Conservation (phyloP, 2,797 vertebrate species). For the Loris lydekkerianus region DNA sequence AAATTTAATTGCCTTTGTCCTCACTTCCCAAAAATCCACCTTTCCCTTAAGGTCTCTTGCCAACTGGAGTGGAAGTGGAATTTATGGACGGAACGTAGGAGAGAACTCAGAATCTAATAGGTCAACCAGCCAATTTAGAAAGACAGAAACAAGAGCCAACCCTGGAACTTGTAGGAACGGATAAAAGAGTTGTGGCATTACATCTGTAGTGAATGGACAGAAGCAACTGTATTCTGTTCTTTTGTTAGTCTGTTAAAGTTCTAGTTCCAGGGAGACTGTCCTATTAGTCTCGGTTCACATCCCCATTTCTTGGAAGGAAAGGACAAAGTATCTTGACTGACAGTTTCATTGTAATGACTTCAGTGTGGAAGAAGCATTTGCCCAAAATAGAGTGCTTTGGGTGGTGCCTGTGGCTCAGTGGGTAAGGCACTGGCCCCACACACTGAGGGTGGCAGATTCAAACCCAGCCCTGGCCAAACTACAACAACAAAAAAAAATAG, state of each 20-base stretch:
- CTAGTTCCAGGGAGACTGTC: neutral
- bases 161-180: neutral
- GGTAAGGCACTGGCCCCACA: no score
- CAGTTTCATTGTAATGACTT: neutral
- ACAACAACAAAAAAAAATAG: no score
- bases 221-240: neutral
- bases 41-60: slow-evolving; percentile 7
- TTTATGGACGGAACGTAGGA: neutral
- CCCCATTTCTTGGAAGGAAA: slow-evolving; percentile 17
- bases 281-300: neutral
- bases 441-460: no score
- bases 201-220: neutral
- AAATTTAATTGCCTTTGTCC: neutral
- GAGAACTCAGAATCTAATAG: slow-evolving; percentile 15
- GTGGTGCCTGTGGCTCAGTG: no score
- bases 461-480: no score
- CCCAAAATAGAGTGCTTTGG: neutral
- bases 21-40: neutral
- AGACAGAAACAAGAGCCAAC: neutral
- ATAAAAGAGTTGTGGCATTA: neutral
- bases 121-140: neutral
- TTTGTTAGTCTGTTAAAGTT: neutral
- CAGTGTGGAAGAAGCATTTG: neutral
- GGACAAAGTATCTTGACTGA: neutral
- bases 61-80: neutral